Evolutionary conservation across 2,888 invertebrate genomes (phyloP).

Genomic region (Cenopis cana): DNA sequence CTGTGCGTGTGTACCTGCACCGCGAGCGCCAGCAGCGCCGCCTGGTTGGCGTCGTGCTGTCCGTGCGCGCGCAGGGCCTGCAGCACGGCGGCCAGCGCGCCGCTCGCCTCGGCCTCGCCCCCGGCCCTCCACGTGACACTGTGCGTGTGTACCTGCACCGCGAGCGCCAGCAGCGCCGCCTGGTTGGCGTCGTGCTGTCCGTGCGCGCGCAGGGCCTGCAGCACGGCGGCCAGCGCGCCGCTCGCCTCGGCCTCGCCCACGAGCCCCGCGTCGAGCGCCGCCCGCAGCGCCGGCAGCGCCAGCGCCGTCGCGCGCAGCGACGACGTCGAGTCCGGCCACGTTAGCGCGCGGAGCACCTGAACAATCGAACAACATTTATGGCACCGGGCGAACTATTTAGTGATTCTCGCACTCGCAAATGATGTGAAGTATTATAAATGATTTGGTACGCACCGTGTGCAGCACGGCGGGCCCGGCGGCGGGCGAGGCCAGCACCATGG

Average conservation of each 20-base stretch:
- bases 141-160: constrained; percentile 88
- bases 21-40: too few relatives aligned
- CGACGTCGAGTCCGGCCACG: constrained; percentile 94
- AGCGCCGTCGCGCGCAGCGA: constrained; percentile 92
- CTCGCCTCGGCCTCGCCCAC: constrained; percentile 73
- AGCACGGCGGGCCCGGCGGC: constrained; percentile 65
- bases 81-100: too few relatives aligned
- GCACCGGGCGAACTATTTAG: not conserved
- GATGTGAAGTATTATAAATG: too few relatives aligned
- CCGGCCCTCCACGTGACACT: too few relatives aligned
- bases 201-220: constrained; percentile 92
- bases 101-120: too few relatives aligned
- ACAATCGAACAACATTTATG: not conserved
- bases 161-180: constrained; percentile 91
- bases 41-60: too few relatives aligned
- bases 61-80: too few relatives aligned
- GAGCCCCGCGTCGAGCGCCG: constrained; percentile 84
- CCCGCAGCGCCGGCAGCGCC: constrained; percentile 88
- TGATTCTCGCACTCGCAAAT: too few relatives aligned
- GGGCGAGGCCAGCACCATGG: constrained; percentile 87
- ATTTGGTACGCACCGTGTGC: constrained; percentile 61
- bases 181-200: constrained; percentile 97
- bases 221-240: constrained; percentile 90
- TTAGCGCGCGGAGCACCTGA: constrained; percentile 75
- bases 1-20: too few relatives aligned